Base-by-base conservation (phyloP, 2,888 invertebrate genomes). In the Creontiades dilutus region DNA sequence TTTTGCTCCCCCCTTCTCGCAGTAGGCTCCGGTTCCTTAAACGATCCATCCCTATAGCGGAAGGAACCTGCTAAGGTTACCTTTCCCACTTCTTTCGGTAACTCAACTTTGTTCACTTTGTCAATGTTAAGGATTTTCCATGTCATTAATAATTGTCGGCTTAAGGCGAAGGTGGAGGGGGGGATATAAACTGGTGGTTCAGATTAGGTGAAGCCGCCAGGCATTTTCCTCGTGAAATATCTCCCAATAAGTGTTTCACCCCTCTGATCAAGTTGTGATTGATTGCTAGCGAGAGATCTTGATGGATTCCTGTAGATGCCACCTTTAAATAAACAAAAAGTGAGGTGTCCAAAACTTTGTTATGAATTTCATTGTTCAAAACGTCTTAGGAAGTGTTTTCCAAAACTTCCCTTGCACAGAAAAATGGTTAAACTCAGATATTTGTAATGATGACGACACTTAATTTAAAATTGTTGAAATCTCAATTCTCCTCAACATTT, bases 121-220 rank as follows among this genome's bases (percentile, higher is more conserved):
- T 68, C 68, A 68, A 68, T 68, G 68, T 68, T 68, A 68, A 12
- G 68, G 68, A 23, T 68, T 68, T 68, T 68, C 68, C 68, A 68
- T 68, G 68, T 68, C 68, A 68, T 68, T 68, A 68, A 68, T 68
- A 68, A 68, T 68, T 68, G 68, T 68, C 68, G 68, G 68, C 23
- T 68, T 68, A 68, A 27, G 68, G 68, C 2, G 68, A 23, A 23
- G 68, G 68, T 4, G 68, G 13, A 2, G 68, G 68, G n/a, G 68
- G 23, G 68, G 68, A 68, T 68, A 68, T 27, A 68, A 68, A 68
- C 68, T 68, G 68, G 68, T 68, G 68, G 68, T 68, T 68, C 19
- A 68, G 68, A 68, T 68, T 68, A 68, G 68, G 68, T 23, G 68
- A 68, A 68, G 52, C 52, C 16, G 13, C 52, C 14, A 52, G 16